Percentiles rank a stretch among this genome's conserved stretches.
phyloP scores from a whole-genome alignment of 2,113 vertebrate species.

The Vulpes lagopus region DNA sequence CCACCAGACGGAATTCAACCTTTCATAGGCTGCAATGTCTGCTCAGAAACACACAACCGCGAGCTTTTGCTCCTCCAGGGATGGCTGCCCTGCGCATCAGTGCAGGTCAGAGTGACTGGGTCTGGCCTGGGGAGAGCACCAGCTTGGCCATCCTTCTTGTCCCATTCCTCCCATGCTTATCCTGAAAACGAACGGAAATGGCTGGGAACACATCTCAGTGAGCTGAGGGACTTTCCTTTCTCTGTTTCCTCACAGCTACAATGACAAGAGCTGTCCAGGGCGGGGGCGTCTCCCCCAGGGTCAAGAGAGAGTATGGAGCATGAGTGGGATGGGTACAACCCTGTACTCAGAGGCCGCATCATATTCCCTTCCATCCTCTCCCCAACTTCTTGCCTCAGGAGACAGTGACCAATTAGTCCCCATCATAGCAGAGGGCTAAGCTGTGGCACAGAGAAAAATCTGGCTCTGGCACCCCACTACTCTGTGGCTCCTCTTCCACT shows the following conservation, averaged over 20 bases:
- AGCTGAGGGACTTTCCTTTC: constrained; percentile 1
- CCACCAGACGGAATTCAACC: constrained; percentile 51
- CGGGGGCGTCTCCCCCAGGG: not conserved
- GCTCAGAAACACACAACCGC: not conserved
- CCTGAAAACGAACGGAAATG: not conserved
- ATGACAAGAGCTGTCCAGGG: not conserved
- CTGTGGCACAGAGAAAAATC: not conserved
- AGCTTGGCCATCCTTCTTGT: not conserved
- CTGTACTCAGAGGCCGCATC: not conserved
- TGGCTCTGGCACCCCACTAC: not conserved
- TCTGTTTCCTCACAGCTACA: not conserved
- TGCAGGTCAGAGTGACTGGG: accelerated
- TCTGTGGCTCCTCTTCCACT: not conserved
- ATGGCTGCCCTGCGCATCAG: not conserved
- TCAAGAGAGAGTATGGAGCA: not conserved
- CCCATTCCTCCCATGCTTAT: not conserved
- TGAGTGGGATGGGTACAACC: not conserved
- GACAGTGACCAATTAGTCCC: not conserved
- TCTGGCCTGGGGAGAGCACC: not conserved
- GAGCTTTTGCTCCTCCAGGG: not conserved
- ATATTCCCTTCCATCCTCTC: not conserved
- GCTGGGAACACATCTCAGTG: not conserved
- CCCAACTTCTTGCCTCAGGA: not conserved
- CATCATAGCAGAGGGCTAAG: not conserved
- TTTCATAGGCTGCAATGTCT: constrained; percentile 31